Base-by-base conservation (phyloP, 2,797 vertebrate species). In the Balearica regulorum region DNA sequence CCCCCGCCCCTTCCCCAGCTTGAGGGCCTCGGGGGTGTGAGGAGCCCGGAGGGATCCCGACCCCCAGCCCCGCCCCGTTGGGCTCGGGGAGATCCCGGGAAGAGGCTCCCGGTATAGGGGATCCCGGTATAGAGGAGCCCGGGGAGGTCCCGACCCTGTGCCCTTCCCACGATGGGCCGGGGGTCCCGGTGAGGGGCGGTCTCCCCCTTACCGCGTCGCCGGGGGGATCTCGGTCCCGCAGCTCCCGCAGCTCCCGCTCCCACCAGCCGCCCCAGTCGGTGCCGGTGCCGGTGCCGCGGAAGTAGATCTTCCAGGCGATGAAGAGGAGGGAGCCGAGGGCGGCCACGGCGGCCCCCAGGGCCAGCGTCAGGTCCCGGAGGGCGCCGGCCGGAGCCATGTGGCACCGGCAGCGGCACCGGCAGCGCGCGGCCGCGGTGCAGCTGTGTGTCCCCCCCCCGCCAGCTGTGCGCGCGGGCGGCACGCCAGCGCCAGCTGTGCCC, bases 301-400 rank as follows among this genome's bases (percentile, higher is more conserved):
- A 98, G 91, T 98, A 98, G 91, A 94, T 18, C 78, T 98, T 99
- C 93, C 99, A 97, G 70, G 98, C 98, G 90, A 99, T 97, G 97
- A 99, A 98, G 78, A 99, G 97, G 31, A 99, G 98, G 20, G 99
- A 99, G 49, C 98, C 99, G 43, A 99, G 95, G 18, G 98, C 98
- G 35, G 98, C 98, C 94, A 98, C 98, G 46, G 98, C 98, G 53
- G 99, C 99, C 62, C 98, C 98, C 90, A 99, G 96, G 10, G 98
- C 98, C 94, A 99, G 94, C 86, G 98, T 98, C 89, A 99, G 97
- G 93, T 98, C 97, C 85, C 98, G 97, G 87, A 98, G 95, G 60
- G 98, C 97, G 91, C 82, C 51, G 10, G 13, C 4, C 1, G 19
- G 94, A 78, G 97, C 98, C 98, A 98, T 99, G 84, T 35, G 95